Conservation (phyloP, 2,888 invertebrate genomes). For the Glyphotaelius pellucidus region DNA sequence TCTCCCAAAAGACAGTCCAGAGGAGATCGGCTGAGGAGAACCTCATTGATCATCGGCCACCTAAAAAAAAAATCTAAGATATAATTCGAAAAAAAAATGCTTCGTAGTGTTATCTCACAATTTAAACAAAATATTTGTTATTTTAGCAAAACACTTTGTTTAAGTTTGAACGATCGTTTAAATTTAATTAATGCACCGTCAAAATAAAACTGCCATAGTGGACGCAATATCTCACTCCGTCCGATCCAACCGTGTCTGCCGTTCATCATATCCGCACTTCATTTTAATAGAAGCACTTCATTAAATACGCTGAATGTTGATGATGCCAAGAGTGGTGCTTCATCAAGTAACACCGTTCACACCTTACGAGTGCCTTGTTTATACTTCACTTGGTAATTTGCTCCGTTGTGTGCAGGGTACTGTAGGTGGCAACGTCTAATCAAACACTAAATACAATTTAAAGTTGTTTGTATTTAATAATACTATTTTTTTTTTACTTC, state of each 20-base stretch:
- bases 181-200: not conserved
- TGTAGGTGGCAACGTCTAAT: not conserved
- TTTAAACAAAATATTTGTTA: too few relatives aligned
- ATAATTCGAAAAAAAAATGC: too few relatives aligned
- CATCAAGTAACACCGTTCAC: constrained; percentile 37
- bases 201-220: not conserved
- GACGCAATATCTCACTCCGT: not conserved
- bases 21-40: too few relatives aligned
- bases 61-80: too few relatives aligned
- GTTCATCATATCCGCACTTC: constrained; percentile 1
- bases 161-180: not conserved
- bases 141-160: not conserved
- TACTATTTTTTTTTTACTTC: too few relatives aligned
- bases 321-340: constrained; percentile 10
- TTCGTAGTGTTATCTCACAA: too few relatives aligned
- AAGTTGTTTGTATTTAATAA: too few relatives aligned
- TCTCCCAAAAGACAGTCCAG: too few relatives aligned
- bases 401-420: not conserved
- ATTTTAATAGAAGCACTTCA: constrained; percentile 37
- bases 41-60: too few relatives aligned
- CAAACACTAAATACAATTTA: too few relatives aligned
- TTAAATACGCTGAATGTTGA: constrained; percentile 20
- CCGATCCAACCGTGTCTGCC: not conserved
- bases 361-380: constrained; percentile 25
- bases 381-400: constrained; percentile 38